Percentiles rank a stretch among this genome's conserved stretches.
Evolutionary conservation across 1,140 invertebrate species (phyloP).

Genomic region (Mizuhopecten yessoensis): DNA sequence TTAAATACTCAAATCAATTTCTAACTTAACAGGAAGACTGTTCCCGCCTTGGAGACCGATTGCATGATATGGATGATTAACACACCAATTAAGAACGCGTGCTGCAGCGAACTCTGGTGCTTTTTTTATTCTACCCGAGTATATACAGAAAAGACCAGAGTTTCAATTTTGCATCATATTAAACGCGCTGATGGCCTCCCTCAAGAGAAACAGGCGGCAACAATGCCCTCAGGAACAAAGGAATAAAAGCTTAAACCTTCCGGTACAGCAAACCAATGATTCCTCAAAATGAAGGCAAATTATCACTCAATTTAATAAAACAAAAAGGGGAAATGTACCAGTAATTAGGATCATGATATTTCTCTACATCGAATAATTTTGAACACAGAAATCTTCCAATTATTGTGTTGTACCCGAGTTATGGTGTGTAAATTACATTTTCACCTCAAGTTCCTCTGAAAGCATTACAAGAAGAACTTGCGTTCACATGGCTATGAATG

Average conservation of each 20-base stretch:
- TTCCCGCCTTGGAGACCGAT: background rate
- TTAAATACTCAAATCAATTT: slow-evolving; percentile 23
- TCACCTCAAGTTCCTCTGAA: no score
- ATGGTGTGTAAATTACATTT: no score
- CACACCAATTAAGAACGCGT: background rate
- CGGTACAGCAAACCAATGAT: no score
- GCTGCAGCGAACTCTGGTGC: background rate
- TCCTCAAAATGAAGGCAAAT: no score
- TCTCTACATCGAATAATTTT: no score
- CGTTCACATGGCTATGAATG: no score
- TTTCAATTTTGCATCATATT: background rate
- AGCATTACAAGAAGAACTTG: no score
- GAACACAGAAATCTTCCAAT: no score
- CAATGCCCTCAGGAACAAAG: background rate
- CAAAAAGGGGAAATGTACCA: no score
- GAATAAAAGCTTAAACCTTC: background rate
- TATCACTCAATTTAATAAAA: no score
- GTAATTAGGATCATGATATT: no score
- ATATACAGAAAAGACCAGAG: background rate
- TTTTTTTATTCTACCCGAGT: background rate
- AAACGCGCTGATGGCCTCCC: background rate
- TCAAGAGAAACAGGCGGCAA: background rate
- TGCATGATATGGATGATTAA: background rate
- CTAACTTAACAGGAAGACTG: background rate
- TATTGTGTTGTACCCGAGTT: no score